Evolutionary conservation across 2,888 invertebrate genomes (phyloP).

Genomic region (Dryococelus australis): DNA sequence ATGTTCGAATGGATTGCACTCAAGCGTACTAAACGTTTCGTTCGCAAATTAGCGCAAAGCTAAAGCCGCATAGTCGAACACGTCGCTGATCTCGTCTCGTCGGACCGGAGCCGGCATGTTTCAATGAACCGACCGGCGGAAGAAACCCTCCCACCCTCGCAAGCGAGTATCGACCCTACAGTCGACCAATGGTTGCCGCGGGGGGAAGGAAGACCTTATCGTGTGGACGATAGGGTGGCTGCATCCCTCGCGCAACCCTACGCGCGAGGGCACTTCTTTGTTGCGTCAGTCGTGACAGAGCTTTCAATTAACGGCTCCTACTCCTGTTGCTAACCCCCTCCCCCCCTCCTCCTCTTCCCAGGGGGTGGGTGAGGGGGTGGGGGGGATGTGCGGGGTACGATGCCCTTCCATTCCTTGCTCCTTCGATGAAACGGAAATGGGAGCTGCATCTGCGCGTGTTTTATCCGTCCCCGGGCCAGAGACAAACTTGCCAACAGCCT

Average conservation of each 20-base stretch:
- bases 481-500: too few species aligned
- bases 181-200: not conserved
- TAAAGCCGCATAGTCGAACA: too few species aligned
- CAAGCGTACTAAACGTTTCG: too few species aligned
- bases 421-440: not conserved
- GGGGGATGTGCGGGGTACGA: not conserved
- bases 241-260: not conserved
- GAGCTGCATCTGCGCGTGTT: not conserved
- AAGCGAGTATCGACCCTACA: too few species aligned
- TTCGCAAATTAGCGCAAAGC: too few species aligned
- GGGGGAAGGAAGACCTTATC: not conserved
- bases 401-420: not conserved
- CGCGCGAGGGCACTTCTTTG: constrained; percentile 34
- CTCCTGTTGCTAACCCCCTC: not conserved
- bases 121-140: not conserved
- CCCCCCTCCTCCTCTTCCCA: not conserved
- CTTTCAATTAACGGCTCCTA: constrained; percentile 39
- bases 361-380: not conserved
- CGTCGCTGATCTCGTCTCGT: too few species aligned
- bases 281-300: constrained; percentile 40
- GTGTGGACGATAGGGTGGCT: not conserved
- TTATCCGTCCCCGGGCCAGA: too few species aligned
- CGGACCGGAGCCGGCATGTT: not conserved
- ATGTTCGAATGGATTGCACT: too few species aligned
- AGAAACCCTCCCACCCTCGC: too few species aligned